phyloP scores from a whole-genome alignment of 2,888 invertebrate genomes.

The Sipha maydis region DNA sequence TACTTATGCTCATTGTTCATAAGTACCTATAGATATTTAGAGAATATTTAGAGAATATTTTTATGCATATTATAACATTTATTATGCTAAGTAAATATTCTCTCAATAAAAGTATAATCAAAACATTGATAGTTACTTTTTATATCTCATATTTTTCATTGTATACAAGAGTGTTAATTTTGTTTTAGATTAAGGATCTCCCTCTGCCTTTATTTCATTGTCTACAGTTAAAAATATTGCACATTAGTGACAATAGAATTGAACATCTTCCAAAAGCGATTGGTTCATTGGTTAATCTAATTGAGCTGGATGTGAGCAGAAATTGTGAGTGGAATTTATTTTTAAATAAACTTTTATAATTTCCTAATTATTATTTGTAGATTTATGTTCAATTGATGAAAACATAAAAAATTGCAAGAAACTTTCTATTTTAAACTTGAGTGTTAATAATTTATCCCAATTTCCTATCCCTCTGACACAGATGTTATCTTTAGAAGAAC shows the following conservation, averaged over 20 bases:
- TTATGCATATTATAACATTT: no score
- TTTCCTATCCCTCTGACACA: constrained; percentile 94
- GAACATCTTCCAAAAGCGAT: constrained; percentile 86
- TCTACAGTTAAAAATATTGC: constrained; percentile 85
- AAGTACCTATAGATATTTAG: no score
- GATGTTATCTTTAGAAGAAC: constrained; percentile 84
- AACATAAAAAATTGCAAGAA: constrained; percentile 89
- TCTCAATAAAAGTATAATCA: not conserved
- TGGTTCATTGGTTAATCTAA: constrained; percentile 84
- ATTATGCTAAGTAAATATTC: no score
- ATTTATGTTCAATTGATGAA: constrained; percentile 83
- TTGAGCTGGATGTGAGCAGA: constrained; percentile 83
- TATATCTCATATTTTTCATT: not conserved
- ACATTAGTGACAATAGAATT: constrained; percentile 91
- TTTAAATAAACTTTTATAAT: not conserved
- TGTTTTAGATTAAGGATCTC: constrained; percentile 76
- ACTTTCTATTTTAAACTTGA: constrained; percentile 83
- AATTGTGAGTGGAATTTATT: constrained; percentile 69
- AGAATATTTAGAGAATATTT: no score
- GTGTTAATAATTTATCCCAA: constrained; percentile 90
- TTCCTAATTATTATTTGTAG: constrained; percentile 68
- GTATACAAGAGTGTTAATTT: not conserved
- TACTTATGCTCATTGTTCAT: no score
- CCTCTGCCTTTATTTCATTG: constrained; percentile 92
- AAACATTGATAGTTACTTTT: not conserved